A percentile compares a stretch with the other conserved stretches of the same genome.
Evolutionary conservation across 2,888 invertebrate species (phyloP).

Genomic region (Microctonus brassicae): DNA sequence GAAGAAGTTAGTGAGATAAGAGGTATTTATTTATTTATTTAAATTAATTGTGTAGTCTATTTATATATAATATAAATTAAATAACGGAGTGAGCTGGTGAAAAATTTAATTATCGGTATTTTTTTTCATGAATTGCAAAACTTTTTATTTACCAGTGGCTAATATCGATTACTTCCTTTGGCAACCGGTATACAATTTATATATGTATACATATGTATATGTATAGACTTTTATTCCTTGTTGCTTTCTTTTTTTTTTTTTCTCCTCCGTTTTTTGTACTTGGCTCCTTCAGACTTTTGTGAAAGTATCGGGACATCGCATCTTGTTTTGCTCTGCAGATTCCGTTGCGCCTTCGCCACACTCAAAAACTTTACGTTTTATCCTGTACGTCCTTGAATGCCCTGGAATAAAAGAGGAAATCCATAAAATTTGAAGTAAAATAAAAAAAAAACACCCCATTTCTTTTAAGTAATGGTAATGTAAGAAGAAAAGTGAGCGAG

Average conservation of each 20-base stretch:
- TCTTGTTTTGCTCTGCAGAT: not conserved
- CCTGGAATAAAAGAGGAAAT: not conserved
- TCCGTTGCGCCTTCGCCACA: not conserved
- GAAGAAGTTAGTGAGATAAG: conserved; percentile 5
- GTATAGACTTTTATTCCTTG: not conserved
- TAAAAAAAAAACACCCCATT: not conserved
- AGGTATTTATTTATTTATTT: not conserved
- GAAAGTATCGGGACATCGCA: conserved; percentile 26
- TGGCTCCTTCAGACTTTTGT: conserved; percentile 14
- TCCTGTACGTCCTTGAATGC: not conserved
- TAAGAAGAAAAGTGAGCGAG: not conserved
- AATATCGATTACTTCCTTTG: not conserved
- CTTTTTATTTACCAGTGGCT: not conserved
- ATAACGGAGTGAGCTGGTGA: not conserved
- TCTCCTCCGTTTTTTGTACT: not conserved
- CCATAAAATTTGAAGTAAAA: not conserved
- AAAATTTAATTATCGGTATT: not conserved
- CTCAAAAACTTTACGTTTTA: not conserved
- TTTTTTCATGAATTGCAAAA: not conserved
- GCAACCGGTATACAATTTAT: not conserved
- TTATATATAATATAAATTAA: not conserved
- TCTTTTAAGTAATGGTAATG: not conserved
- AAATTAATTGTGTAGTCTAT: no score
- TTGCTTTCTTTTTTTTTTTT: conserved; percentile 20
- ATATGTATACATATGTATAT: not conserved